Conservation (phyloP, 2,797 vertebrate species). For the Ficedula albicollis region DNA sequence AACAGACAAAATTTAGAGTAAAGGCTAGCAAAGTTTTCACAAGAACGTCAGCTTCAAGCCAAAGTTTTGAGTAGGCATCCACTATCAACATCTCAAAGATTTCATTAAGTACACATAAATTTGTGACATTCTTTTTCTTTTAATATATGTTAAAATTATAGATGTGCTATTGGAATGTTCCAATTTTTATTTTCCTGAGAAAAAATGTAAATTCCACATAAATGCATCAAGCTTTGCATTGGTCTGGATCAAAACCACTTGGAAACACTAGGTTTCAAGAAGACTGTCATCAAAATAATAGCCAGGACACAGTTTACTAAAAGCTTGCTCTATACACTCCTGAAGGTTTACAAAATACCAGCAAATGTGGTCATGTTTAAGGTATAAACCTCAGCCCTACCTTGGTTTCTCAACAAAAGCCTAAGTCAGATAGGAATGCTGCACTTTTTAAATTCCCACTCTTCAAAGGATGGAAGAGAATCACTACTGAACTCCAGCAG, state of each 20-base stretch:
- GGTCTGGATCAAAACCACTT: not conserved
- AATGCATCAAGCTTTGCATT: not conserved
- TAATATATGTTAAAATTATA: not conserved
- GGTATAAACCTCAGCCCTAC: not conserved
- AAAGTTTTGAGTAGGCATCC: not conserved
- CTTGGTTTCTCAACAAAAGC: not conserved
- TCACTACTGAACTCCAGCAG: not conserved
- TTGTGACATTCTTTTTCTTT: not conserved
- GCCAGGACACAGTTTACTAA: not conserved
- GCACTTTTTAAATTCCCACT: not conserved
- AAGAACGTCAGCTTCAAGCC: not conserved
- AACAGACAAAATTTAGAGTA: not conserved
- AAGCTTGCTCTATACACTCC: not conserved
- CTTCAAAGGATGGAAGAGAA: not conserved
- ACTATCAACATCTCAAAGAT: not conserved
- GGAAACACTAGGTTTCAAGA: not conserved
- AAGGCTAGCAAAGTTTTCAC: not conserved
- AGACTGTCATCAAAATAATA: not conserved
- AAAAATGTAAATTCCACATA: not conserved
- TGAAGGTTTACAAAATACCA: slow-evolving; percentile 16
- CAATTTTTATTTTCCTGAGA: not conserved
- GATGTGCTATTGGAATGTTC: not conserved
- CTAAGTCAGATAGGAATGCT: not conserved
- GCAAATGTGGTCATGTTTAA: not conserved
- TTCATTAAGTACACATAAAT: not conserved